phyloP scores from a whole-genome alignment of 2,888 invertebrate species.

The Himalopsyche anomala region DNA sequence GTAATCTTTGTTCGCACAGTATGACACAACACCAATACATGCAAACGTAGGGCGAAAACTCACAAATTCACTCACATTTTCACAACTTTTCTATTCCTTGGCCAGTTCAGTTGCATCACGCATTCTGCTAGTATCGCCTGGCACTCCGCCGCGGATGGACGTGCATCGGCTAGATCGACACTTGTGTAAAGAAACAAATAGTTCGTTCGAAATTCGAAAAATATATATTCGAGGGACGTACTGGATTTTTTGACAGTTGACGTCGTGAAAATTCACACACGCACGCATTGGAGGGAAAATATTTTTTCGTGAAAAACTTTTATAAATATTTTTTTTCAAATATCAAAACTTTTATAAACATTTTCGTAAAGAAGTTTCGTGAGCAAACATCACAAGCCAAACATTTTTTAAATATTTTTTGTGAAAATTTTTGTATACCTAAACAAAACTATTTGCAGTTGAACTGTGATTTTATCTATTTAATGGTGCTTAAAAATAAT shows the following conservation, averaged over 20 bases:
- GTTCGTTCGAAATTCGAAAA: constrained; percentile 29
- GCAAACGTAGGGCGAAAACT: constrained; percentile 39
- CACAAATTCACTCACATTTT: constrained; percentile 43
- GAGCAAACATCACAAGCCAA: neutral
- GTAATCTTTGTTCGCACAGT: constrained; percentile 23
- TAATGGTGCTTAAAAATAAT: constrained; percentile 21
- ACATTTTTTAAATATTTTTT: neutral
- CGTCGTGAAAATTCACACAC: constrained; percentile 33
- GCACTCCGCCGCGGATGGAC: constrained; percentile 57
- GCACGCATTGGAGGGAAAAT: constrained; percentile 23
- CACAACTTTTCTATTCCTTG: constrained; percentile 40
- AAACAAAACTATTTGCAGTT: neutral
- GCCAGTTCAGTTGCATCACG: constrained; percentile 61
- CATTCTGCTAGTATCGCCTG: constrained; percentile 58
- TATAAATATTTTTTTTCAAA: neutral
- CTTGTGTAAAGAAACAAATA: constrained; percentile 6
- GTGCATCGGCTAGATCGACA: constrained; percentile 23
- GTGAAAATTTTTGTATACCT: neutral
- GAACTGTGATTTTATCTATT: neutral
- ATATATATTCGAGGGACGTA: constrained; percentile 42
- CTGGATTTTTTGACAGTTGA: constrained; percentile 42
- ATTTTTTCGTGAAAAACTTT: constrained; percentile 22
- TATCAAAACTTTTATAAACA: neutral
- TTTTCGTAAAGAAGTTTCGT: neutral
- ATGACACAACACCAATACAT: constrained; percentile 27